Evolutionary conservation across 2,797 vertebrate species (phyloP), one percentile per base, ranked within the genome.

Genomic region (Stomatorhinus walkeri): DNA sequence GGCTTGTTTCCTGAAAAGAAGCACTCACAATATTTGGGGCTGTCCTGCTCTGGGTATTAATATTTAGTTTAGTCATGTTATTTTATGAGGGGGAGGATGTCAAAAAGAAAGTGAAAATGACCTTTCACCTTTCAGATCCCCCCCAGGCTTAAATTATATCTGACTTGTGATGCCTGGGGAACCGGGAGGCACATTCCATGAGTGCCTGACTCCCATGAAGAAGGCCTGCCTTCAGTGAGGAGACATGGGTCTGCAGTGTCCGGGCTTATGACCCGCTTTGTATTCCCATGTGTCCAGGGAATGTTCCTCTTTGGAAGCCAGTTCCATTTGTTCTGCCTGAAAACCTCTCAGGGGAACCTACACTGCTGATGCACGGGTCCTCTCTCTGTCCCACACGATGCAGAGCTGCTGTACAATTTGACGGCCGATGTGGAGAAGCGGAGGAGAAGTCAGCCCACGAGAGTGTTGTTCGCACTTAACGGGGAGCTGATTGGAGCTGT

Each of bases 371-470:
- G 43, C 48, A 14, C n/a, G 2, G 68, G 12, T 88, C 36, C 36
- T 40, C 52, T 68, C 49, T 87, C 61, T 90, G 88, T 76, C 72
- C 87, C 43, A 59, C 46, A 9, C 48, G 6, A 8, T 85, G 88
- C 92, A 99, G 98, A 95, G 89, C 90, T 99, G 94, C 95, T 96
- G 92, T 99, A 98, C 85, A 95, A 98, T 93, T 93, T 99, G 93
- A 98, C 97, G 0, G 97, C 98, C 46, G 98, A 99, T 91, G 96
- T 96, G 91, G 95, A 95, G 86, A 99, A 98, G 92, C 96, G 97
- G 89, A 96, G 97, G 91, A 98, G 96, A 92, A 95, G 94, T 90
- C 96, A 97, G 90, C 94, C 96, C 0, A 94, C 96, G 46, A 94
- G 98, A 89, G 95, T 98, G 90, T 98, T 97, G 93, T 97, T 99